Evolutionary conservation across 2,888 invertebrate species (phyloP).

Genomic region (Epiblema foenella): DNA sequence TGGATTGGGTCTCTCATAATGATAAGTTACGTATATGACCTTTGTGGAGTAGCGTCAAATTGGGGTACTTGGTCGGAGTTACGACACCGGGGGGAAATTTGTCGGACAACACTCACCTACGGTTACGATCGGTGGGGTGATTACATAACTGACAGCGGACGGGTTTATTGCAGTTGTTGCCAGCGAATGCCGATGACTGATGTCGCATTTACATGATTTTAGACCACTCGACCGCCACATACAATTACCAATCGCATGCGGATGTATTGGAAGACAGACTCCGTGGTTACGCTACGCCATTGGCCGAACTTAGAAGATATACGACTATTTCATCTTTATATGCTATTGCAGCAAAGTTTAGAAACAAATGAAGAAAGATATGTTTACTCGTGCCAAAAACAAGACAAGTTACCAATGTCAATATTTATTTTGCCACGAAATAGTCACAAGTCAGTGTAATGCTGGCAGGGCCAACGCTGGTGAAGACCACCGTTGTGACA

Average conservation of each 20-base stretch:
- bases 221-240: neutral
- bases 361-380: too few relatives aligned
- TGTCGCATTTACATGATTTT: neutral
- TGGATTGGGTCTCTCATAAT: neutral
- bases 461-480: too few relatives aligned
- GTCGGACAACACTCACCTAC: neutral
- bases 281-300: neutral
- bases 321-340: too few relatives aligned
- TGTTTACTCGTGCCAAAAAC: too few relatives aligned
- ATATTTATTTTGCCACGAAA: too few relatives aligned
- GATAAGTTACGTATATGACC: slow-evolving; percentile 5
- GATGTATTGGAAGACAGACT: neutral
- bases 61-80: slow-evolving; percentile 7
- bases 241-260: neutral
- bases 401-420: too few relatives aligned
- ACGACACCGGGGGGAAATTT: slow-evolving; percentile 24
- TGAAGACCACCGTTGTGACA: too few relatives aligned
- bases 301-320: too few relatives aligned
- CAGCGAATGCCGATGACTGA: neutral
- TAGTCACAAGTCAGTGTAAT: too few relatives aligned
- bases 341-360: too few relatives aligned
- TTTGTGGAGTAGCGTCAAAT: neutral
- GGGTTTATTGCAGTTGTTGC: neutral
- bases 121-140: slow-evolving; percentile 1
- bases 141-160: neutral